phyloP scores from a whole-genome alignment of 2,888 invertebrate species.

The Mythimna loreyi region DNA sequence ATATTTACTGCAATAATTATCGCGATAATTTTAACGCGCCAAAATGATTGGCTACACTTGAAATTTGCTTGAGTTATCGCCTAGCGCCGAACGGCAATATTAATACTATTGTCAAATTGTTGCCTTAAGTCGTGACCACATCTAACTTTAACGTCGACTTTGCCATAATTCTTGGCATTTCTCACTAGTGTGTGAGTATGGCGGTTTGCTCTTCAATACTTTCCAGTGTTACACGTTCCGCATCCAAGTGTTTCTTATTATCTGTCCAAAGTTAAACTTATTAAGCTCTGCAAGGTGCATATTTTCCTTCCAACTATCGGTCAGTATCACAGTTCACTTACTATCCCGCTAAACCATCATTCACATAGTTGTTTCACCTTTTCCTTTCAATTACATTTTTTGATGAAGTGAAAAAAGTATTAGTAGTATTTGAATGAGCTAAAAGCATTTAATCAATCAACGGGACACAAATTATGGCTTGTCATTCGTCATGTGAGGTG shows the following conservation, averaged over 20 bases:
- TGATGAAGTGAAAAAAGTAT: background rate
- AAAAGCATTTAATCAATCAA: conserved; percentile 12
- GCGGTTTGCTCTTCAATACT: too few relatives aligned
- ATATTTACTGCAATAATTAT: too few relatives aligned
- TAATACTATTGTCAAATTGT: too few relatives aligned
- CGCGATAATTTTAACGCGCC: too few relatives aligned
- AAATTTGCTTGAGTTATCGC: too few relatives aligned
- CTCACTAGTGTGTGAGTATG: too few relatives aligned
- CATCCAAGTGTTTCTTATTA: background rate
- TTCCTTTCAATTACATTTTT: background rate
- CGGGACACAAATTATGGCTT: conserved; percentile 2
- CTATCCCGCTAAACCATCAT: background rate
- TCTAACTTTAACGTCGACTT: too few relatives aligned
- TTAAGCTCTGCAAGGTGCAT: too few relatives aligned
- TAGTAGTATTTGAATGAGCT: background rate
- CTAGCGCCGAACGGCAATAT: too few relatives aligned
- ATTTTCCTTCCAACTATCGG: background rate
- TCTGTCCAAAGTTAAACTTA: background rate
- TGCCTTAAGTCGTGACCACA: too few relatives aligned
- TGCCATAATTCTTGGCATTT: too few relatives aligned
- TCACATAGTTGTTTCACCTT: background rate
- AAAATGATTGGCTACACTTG: too few relatives aligned
- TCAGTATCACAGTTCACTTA: background rate
- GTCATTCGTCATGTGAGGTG: conserved; percentile 1
- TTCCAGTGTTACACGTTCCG: background rate